Conservation (phyloP, 2,888 invertebrate genomes). For the Tachystola acroxantha region DNA sequence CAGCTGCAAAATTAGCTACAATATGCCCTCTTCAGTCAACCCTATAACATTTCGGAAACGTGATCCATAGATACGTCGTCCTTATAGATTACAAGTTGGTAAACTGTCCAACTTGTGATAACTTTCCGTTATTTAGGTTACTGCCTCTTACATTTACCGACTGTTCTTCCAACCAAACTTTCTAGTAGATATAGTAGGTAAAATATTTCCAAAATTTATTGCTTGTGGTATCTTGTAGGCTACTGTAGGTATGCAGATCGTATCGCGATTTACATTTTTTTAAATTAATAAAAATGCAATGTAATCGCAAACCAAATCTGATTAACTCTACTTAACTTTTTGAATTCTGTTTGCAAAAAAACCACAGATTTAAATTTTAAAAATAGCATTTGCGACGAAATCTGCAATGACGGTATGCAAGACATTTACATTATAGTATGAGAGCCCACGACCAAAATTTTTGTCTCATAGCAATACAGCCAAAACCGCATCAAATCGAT, state of each 20-base stretch:
- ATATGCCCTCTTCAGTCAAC: too few relatives aligned
- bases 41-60: slow-evolving; percentile 7
- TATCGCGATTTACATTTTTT: too few relatives aligned
- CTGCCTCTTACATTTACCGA: slow-evolving; percentile 22
- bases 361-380: slow-evolving; percentile 7
- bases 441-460: too few relatives aligned
- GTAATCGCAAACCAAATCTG: too few relatives aligned
- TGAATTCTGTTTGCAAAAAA: too few relatives aligned
- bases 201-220: neutral
- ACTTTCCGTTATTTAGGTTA: slow-evolving; percentile 27
- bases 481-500: too few relatives aligned
- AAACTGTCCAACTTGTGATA: slow-evolving; percentile 35
- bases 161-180: slow-evolving; percentile 17
- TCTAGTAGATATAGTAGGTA: slow-evolving; percentile 6
- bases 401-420: slow-evolving; percentile 13
- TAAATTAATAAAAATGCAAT: too few relatives aligned
- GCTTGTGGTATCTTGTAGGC: neutral
- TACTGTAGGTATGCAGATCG: too few relatives aligned
- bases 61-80: slow-evolving; percentile 11
- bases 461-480: too few relatives aligned
- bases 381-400: slow-evolving; percentile 15
- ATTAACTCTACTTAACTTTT: too few relatives aligned
- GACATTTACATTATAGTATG: too few relatives aligned
- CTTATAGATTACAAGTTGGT: slow-evolving; percentile 39
- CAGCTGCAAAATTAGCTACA: too few relatives aligned